Conservation (phyloP, 2,113 vertebrate genomes). For the Sardina pilchardus region DNA sequence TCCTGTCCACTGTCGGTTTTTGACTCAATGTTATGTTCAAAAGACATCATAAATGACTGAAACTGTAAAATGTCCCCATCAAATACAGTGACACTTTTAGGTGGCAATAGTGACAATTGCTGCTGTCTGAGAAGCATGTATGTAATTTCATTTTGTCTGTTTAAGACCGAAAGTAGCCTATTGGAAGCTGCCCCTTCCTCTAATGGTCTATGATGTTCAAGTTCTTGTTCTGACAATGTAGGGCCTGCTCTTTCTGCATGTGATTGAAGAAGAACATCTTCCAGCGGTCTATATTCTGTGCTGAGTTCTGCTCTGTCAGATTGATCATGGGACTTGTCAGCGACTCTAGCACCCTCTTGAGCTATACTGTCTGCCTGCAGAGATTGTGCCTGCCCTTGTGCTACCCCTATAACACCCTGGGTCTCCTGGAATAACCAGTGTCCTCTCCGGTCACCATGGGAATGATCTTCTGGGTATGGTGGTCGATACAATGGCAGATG, state of each 20-base stretch:
- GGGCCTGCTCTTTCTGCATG: background rate
- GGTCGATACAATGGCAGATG: background rate
- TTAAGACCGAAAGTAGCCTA: conserved; percentile 4
- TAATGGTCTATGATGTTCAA: too few relatives aligned
- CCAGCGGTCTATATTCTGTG: too few relatives aligned
- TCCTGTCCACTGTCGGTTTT: conserved; percentile 23
- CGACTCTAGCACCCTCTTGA: too few relatives aligned
- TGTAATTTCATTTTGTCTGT: conserved; percentile 31
- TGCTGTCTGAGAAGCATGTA: background rate
- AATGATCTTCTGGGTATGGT: too few relatives aligned
- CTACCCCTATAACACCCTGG: too few relatives aligned
- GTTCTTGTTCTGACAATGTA: too few relatives aligned
- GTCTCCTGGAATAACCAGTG: background rate
- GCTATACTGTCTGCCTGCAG: too few relatives aligned
- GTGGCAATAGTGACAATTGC: too few relatives aligned
- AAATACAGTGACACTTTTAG: conserved; percentile 11
- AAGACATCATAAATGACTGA: conserved; percentile 32
- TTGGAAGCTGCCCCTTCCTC: too few relatives aligned
- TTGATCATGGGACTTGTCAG: too few relatives aligned
- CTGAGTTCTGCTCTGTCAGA: too few relatives aligned
- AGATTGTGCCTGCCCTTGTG: too few relatives aligned
- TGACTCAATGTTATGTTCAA: conserved; percentile 32
- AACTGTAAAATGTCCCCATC: conserved; percentile 24
- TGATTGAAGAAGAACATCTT: background rate
- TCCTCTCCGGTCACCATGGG: background rate